Evolutionary conservation across 2,113 vertebrate species (phyloP).

Genomic region (Corythaixoides concolor): DNA sequence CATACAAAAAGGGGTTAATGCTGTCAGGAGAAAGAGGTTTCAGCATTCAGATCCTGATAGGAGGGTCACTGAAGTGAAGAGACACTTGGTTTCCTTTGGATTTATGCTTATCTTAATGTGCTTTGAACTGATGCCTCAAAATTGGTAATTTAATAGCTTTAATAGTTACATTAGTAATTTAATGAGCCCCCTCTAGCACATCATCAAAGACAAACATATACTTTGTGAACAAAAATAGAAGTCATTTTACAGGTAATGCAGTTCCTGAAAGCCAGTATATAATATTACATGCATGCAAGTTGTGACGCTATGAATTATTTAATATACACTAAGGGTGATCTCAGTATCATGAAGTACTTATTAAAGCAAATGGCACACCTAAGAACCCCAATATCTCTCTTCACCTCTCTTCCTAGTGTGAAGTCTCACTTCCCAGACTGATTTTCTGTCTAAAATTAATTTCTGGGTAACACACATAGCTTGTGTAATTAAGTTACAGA

Average conservation of each 20-base stretch:
- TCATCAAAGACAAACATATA: not conserved
- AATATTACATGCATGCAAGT: not conserved
- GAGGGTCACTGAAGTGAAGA: not conserved
- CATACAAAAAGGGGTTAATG: not conserved
- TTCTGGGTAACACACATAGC: not conserved
- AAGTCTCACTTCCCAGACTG: not conserved
- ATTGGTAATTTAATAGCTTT: constrained; percentile 55
- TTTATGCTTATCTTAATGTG: constrained; percentile 32
- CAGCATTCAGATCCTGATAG: not conserved
- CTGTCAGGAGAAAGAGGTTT: not conserved
- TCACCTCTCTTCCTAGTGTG: not conserved
- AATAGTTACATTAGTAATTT: constrained; percentile 61
- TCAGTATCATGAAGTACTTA: not conserved
- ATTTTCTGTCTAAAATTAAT: not conserved
- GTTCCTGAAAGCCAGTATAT: constrained; percentile 22
- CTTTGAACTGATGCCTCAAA: constrained; percentile 40
- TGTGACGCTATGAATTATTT: not conserved
- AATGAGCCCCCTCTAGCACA: not conserved
- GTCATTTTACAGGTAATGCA: not conserved
- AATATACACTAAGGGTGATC: not conserved
- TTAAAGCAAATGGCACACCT: not conserved
- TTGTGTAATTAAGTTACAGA: not conserved
- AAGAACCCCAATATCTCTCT: not conserved
- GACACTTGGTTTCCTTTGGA: constrained; percentile 17
- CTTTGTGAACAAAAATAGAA: constrained; percentile 37